phyloP scores from a whole-genome alignment of 2,797 vertebrate species.

The Salmo trutta region DNA sequence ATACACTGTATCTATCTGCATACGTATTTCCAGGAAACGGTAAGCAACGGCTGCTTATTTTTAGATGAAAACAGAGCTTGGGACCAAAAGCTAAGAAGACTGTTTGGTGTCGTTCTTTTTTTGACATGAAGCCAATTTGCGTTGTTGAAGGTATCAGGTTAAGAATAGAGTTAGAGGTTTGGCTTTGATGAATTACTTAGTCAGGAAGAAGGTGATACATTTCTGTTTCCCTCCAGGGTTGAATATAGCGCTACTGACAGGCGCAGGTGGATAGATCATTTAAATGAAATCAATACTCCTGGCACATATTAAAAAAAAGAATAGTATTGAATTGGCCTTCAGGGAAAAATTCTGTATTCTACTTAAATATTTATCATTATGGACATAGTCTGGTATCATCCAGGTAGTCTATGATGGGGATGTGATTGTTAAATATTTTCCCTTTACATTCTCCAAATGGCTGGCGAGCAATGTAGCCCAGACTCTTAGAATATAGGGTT shows the following conservation, averaged over 20 bases:
- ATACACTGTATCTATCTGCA: not conserved
- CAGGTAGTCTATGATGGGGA: not conserved
- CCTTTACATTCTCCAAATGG: not conserved
- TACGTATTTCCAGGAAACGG: not conserved
- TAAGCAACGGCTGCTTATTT: not conserved
- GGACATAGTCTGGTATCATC: not conserved
- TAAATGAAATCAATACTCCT: not conserved
- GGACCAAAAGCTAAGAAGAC: not conserved
- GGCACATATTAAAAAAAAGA: not conserved
- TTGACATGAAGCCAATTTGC: conserved; percentile 13
- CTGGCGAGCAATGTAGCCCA: not conserved
- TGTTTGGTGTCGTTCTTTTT: conserved; percentile 16
- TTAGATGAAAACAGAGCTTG: not conserved
- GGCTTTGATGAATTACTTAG: not conserved
- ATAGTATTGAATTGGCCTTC: not conserved
- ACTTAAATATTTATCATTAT: not conserved
- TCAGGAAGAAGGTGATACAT: not conserved
- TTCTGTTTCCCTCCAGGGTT: not conserved
- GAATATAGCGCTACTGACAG: not conserved
- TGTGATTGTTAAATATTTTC: not conserved
- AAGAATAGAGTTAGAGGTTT: not conserved
- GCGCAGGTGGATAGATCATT: not conserved
- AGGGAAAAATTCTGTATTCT: not conserved
- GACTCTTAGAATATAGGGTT: not conserved
- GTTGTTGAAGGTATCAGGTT: conserved; percentile 1